These are phyloP conservation scores for Alligator sinensis DNA, from an alignment of 2,113 vertebrate species.

Conservation along the genomic window DNA sequence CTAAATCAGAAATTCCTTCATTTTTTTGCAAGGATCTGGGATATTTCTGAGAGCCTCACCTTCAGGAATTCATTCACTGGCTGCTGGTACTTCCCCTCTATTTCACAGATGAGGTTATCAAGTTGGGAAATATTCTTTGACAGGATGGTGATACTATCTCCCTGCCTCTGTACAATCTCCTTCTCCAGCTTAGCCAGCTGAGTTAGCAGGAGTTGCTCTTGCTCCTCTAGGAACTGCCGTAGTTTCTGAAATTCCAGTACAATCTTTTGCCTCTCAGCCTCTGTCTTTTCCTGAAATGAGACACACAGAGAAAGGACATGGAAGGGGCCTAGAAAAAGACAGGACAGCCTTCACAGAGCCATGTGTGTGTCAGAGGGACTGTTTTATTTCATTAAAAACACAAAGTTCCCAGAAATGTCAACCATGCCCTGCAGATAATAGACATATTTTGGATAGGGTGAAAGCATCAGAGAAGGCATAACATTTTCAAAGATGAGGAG, in stretches of 20 bases:
- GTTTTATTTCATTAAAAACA: too few relatives aligned
- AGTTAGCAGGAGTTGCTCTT: slow-evolving; percentile 40
- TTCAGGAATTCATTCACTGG: slow-evolving; percentile 53
- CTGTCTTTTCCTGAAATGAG: background rate
- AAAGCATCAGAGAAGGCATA: too few relatives aligned
- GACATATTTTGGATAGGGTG: too few relatives aligned
- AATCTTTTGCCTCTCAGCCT: slow-evolving; percentile 39
- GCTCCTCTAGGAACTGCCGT: slow-evolving; percentile 64
- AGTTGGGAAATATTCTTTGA: slow-evolving; percentile 55
- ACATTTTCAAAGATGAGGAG: too few relatives aligned
- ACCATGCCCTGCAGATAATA: too few relatives aligned
- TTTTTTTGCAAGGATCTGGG: too few relatives aligned
- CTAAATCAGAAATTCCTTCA: too few relatives aligned
- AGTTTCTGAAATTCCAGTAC: slow-evolving; percentile 34
- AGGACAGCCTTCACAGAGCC: too few relatives aligned
- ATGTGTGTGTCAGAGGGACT: too few relatives aligned
- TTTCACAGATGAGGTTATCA: slow-evolving; percentile 11
- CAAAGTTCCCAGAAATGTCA: too few relatives aligned
- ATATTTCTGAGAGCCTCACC: slow-evolving; percentile 45
- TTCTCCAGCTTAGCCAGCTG: slow-evolving; percentile 59
- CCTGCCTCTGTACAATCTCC: slow-evolving; percentile 31
- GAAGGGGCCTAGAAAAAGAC: background rate
- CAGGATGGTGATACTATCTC: slow-evolving; percentile 36
- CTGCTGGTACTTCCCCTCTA: slow-evolving; percentile 63
- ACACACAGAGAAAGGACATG: accelerated